phyloP scores from a whole-genome alignment of 2,113 vertebrate species.

The Corvus moneduloides region DNA sequence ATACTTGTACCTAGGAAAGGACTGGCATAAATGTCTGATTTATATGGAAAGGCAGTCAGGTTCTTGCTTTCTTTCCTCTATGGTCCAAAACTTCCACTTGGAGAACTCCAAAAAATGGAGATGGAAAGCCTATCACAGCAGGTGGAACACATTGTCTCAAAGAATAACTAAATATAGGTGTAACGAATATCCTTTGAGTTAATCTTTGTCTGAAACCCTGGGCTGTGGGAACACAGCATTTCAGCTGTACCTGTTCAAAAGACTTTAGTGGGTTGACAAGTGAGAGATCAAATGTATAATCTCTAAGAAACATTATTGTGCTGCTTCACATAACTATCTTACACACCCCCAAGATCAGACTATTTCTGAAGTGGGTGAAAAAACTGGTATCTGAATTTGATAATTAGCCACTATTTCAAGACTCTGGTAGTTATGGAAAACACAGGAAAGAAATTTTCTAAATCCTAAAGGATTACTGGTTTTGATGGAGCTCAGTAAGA shows the following conservation, averaged over 20 bases:
- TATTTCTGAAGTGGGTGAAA: not conserved
- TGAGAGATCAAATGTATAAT: not conserved
- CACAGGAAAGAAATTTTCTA: not conserved
- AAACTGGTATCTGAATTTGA: not conserved
- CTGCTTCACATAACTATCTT: not conserved
- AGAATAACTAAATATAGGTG: not conserved
- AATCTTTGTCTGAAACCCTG: not conserved
- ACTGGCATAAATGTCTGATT: not conserved
- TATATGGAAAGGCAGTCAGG: not conserved
- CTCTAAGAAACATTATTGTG: not conserved
- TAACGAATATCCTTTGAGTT: not conserved
- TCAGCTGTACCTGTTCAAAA: not conserved
- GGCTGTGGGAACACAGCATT: not conserved
- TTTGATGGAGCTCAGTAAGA: not conserved
- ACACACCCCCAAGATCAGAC: not conserved
- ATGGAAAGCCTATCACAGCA: not conserved
- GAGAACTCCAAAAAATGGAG: not conserved
- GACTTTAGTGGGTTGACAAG: not conserved
- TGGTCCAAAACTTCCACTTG: not conserved
- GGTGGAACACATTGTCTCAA: not conserved
- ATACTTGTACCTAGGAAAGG: not conserved
- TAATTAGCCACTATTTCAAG: not conserved
- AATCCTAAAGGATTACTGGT: not conserved
- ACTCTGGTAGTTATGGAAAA: not conserved
- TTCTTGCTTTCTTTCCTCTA: not conserved